These are phyloP conservation scores for Philotrypesis tridentata DNA, from an alignment of 1,140 invertebrate genomes.

Conservation along the genomic window DNA sequence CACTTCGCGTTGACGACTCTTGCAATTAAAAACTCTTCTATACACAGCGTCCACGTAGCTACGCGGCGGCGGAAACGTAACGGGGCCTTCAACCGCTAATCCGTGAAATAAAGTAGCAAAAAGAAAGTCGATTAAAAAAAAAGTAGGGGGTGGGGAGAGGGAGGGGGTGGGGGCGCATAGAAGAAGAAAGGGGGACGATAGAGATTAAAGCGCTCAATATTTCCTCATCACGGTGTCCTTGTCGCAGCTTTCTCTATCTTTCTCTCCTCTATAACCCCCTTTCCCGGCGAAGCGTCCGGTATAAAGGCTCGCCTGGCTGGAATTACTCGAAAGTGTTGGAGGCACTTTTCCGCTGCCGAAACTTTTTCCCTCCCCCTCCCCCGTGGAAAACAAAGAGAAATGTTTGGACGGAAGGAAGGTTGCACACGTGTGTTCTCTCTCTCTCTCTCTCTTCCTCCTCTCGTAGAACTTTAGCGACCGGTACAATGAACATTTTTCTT, in stretches of 20 bases:
- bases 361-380: conserved; percentile 9
- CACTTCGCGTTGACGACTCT: background rate
- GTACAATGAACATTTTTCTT: conserved; percentile 25
- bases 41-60: background rate
- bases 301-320: background rate
- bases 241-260: background rate
- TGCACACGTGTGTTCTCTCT: background rate
- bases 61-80: background rate
- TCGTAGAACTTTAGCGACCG: background rate
- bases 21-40: background rate
- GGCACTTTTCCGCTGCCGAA: conserved; percentile 23
- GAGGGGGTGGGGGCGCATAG: too few species aligned
- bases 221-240: conserved; percentile 32
- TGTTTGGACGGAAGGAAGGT: conserved; percentile 13
- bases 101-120: conserved; percentile 16
- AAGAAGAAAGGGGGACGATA: conserved; percentile 7
- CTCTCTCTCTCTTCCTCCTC: background rate
- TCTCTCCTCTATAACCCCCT: background rate
- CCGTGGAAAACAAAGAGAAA: conserved; percentile 37
- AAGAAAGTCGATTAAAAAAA: background rate
- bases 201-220: conserved; percentile 40
- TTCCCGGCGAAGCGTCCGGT: background rate
- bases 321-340: conserved; percentile 27
- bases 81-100: conserved; percentile 24
- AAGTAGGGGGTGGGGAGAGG: too few species aligned